These are phyloP conservation scores for Tiaroga cobitis DNA, from an alignment of 2,797 vertebrate genomes.

Conservation along the genomic window DNA sequence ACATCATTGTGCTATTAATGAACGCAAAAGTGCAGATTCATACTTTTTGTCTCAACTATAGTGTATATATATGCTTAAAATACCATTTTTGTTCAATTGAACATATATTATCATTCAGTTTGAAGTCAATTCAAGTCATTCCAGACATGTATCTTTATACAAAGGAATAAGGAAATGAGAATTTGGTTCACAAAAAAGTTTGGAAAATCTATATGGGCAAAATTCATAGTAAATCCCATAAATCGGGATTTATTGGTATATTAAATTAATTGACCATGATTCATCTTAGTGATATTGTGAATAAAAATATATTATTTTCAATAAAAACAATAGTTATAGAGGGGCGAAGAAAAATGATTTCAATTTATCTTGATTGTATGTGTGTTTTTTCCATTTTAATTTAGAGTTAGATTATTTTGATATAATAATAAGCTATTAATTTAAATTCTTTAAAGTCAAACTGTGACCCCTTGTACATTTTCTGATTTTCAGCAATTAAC, in stretches of 20 bases:
- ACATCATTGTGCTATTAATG: not conserved
- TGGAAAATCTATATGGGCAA: not conserved
- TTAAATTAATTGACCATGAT: not conserved
- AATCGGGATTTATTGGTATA: not conserved
- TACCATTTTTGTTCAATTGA: not conserved
- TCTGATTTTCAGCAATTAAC: not conserved
- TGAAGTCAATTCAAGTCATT: not conserved
- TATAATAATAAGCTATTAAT: not conserved
- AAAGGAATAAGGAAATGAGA: not conserved
- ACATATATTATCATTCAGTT: not conserved
- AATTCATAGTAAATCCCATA: not conserved
- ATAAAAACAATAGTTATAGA: not conserved
- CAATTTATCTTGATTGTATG: not conserved
- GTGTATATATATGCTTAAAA: not conserved
- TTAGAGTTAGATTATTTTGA: not conserved
- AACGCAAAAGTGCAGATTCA: not conserved
- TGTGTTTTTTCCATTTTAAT: not conserved
- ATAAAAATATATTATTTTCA: not conserved
- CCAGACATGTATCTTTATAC: not conserved
- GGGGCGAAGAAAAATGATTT: not conserved
- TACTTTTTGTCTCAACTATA: not conserved
- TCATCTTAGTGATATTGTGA: not conserved
- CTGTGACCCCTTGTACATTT: not conserved
- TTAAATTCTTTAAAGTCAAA: not conserved
- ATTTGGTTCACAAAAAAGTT: not conserved